Base-by-base conservation (phyloP, 2,888 invertebrate genomes). In the Euproctis similis region DNA sequence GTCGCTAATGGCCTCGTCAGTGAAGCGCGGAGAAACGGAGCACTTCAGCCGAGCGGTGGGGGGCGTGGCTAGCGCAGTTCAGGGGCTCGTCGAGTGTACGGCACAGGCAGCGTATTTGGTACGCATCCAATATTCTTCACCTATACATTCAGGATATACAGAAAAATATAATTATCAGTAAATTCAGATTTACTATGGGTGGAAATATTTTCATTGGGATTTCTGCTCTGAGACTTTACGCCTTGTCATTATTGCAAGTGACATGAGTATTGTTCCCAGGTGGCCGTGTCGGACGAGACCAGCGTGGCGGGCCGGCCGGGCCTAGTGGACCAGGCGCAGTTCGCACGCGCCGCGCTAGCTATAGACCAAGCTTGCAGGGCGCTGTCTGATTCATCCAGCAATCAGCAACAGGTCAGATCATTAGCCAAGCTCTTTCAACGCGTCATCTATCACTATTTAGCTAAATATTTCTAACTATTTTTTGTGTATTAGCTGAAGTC, bases 21-120 rank as follows among this genome's bases (percentile, higher is more conserved):
- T 97, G 14, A 95, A 97, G 66, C 89, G 91, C 37, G 91, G 92
- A 0, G 93, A 96, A 46, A 91, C 93, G 59, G 92, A 93, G 35
- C 90, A 91, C 51, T 96, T 98, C 80, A 91, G 94, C 6, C 89
- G 90, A 31, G 89, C 94, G 2, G 96, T 97, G 0, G 88, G 89
- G 36, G 89, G 89, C 13, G 96, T 96, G 5, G 95, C 96, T 3
- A 87, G 87, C 28, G 93, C 97, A 0, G 95, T 98, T 30, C 96
- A 95, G 59, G 95, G 94, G 0, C 82, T 98, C 12, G 93, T 97
- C 12, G 97, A 98, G 81, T 93, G 95, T 24, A 92, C 96, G 0
- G 96, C 96, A 1, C 98, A 97, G 77, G 94, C 97, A 0, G 97
- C 97, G 0, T 99, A 98, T 66, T 80, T 98, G 52, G 91, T 88